phyloP scores from a whole-genome alignment of 2,888 invertebrate genomes.

The Agrochola lota region DNA sequence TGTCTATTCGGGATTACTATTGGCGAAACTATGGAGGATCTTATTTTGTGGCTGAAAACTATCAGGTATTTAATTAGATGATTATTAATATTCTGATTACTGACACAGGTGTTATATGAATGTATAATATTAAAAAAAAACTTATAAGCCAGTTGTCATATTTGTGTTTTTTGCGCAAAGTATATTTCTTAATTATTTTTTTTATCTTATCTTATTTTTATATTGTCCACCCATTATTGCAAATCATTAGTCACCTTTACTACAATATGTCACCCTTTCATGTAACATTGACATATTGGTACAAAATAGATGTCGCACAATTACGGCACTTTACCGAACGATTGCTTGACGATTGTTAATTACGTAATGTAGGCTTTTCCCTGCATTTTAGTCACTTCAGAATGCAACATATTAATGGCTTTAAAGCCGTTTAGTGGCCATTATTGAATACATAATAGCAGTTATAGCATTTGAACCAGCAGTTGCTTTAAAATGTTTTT shows the following conservation, averaged over 20 bases:
- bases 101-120: not conserved
- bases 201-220: not conserved
- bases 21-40: conserved; percentile 45
- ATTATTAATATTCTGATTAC: not conserved
- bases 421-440: not conserved
- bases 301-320: conserved; percentile 45
- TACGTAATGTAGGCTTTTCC: conserved; percentile 39
- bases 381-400: conserved; percentile 6
- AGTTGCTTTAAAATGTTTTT: not conserved
- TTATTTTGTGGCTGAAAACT: conserved; percentile 50
- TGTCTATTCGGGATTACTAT: conserved; percentile 64
- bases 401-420: conserved; percentile 15
- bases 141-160: not conserved
- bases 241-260: not conserved
- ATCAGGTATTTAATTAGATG: conserved; percentile 55
- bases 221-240: not conserved
- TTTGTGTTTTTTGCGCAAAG: not conserved
- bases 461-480: not conserved
- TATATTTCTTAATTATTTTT: no score
- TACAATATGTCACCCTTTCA: conserved; percentile 29
- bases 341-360: conserved; percentile 2
- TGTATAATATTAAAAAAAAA: not conserved
- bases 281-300: conserved; percentile 41
- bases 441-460: not conserved
- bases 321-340: conserved; percentile 8